Base-by-base conservation (phyloP, 92 coral and sea anemone species). In the Epizoanthus ramosus region DNA sequence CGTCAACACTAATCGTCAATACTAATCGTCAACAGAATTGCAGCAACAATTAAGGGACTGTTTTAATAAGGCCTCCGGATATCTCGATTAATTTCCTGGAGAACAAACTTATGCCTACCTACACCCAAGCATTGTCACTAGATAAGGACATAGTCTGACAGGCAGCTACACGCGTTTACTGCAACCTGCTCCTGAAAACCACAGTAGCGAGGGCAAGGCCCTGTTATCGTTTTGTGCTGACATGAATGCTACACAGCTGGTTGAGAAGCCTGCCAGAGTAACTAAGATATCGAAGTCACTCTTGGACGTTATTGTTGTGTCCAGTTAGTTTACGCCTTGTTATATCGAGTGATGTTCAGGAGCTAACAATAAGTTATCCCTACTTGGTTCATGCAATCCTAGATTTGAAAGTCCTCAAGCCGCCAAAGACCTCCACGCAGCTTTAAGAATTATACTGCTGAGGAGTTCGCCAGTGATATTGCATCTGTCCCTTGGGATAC, bases 341-440 rank as follows among this genome's bases (percentile, higher is more conserved):
- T 6, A 50, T 68, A 9, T 0, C 21, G 3, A 86, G 80, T 50
- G 75, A 79, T 10, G 75, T 87, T 22, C 65, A 28, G 3, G 70
- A 90, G 2, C 15, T 84, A 7, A 71, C 86, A 10, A 83, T 90
- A 14, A 86, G 81, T 35, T 90, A 90, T 71, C 86, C 86, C 47
- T 83, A 68, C 53, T 33, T 90, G 53, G 81, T 83, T 3, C 69
- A 68, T 54, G 85, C 64, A 22, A 85, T 58, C n/a, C 15, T 82
- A 22, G 39, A 83, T 59, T 33, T 86, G 65, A 82, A 79, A 86
- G 24, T 60, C 0, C 85, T 88, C 2, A 81, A 89, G 68, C 85
- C n/a, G 47, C 22, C 64, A 4, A 52, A 77, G 56, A 43, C 12
- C 22, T 71, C 31, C 77, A 7, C 75, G 87, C 16, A 77, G 88